phyloP scores from a whole-genome alignment of 1,140 invertebrate species.

The Musca vetustissima region DNA sequence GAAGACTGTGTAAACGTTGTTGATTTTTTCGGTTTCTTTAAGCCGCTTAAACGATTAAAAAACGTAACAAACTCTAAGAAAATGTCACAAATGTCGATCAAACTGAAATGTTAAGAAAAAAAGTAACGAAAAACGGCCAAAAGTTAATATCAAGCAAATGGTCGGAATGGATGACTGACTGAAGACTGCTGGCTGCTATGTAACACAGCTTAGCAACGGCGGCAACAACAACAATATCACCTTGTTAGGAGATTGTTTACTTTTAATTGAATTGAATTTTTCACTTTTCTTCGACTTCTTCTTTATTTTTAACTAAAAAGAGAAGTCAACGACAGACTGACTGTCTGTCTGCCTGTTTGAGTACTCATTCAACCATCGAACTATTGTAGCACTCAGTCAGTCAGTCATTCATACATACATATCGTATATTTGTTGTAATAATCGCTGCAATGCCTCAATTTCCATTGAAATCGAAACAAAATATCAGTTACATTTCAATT shows the following conservation, averaged over 20 bases:
- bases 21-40: conserved; percentile 14
- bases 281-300: conserved; percentile 10
- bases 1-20: background rate
- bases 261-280: conserved; percentile 22
- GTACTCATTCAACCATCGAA: no score
- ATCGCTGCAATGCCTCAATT: no score
- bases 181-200: no score
- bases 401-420: no score
- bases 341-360: no score
- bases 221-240: conserved; percentile 2
- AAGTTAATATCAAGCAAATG: no score
- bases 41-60: conserved; percentile 18
- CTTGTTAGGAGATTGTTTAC: conserved; percentile 10
- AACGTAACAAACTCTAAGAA: conserved; percentile 7
- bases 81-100: conserved; percentile 18
- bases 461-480: no score
- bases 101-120: conserved; percentile 8
- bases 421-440: no score
- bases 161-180: no score
- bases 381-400: no score
- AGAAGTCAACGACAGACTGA: no score
- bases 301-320: background rate
- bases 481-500: no score
- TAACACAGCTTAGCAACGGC: background rate
- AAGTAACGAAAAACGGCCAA: background rate